These are phyloP conservation scores for Apocheima hispidaria DNA, from an alignment of 2,888 invertebrate genomes.

Conservation along the genomic window DNA sequence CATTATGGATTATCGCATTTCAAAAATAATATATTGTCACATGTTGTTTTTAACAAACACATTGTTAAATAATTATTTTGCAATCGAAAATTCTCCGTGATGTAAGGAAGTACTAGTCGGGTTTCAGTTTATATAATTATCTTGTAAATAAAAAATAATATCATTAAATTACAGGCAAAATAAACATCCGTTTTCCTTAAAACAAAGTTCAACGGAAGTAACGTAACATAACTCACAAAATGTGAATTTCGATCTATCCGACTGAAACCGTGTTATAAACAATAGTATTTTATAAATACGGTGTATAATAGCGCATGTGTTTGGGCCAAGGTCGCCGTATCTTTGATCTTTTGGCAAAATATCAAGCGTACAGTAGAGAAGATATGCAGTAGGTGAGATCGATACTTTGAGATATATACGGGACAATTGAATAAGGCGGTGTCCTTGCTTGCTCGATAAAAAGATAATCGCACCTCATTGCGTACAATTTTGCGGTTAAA, in stretches of 20 bases:
- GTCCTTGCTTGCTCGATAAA: too few species aligned
- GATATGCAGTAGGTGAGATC: constrained; percentile 10
- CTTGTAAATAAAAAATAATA: too few species aligned
- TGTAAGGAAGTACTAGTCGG: too few species aligned
- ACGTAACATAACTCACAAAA: constrained; percentile 18
- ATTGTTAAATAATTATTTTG: too few species aligned
- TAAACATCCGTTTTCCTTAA: background rate
- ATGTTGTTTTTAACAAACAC: too few species aligned
- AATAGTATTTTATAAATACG: constrained; percentile 29
- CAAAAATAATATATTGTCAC: too few species aligned
- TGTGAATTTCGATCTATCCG: constrained; percentile 14
- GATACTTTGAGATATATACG: background rate
- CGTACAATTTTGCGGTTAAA: too few species aligned
- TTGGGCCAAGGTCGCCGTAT: constrained; percentile 45
- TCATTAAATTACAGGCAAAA: too few species aligned
- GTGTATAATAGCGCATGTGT: constrained; percentile 33
- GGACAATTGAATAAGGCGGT: background rate
- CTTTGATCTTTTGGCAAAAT: constrained; percentile 62
- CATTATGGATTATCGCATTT: too few species aligned
- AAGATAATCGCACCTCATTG: too few species aligned
- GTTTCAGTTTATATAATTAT: too few species aligned
- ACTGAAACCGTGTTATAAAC: constrained; percentile 19
- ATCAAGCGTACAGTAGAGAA: constrained; percentile 46
- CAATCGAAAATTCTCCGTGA: too few species aligned
- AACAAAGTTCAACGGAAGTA: constrained; percentile 7